phyloP scores from a whole-genome alignment of 2,888 invertebrate species.

The Lycocerus yunnanus region DNA sequence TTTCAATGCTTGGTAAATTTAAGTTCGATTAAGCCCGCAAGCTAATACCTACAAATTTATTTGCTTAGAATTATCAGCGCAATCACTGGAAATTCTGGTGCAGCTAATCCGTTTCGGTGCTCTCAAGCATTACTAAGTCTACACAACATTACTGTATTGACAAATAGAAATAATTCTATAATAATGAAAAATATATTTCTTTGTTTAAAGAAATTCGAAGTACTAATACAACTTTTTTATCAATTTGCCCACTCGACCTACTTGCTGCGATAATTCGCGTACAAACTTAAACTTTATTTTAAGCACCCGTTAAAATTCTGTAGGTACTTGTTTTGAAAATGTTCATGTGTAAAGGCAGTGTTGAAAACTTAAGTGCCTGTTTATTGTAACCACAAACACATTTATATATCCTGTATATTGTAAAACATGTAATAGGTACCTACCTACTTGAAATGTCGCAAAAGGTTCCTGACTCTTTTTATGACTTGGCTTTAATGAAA shows the following conservation, averaged over 20 bases:
- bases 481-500: not conserved
- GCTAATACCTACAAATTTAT: not conserved
- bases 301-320: not conserved
- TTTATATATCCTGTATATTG: not conserved
- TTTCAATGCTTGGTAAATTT: not conserved
- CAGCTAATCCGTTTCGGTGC: not conserved
- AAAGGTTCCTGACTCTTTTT: slow-evolving; percentile 1
- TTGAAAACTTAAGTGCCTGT: slow-evolving; percentile 6
- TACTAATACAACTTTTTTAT: not conserved
- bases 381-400: slow-evolving; percentile 1
- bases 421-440: not conserved
- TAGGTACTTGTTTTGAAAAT: not conserved
- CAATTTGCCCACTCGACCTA: not conserved
- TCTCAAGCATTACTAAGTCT: not conserved
- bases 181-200: not conserved
- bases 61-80: not conserved
- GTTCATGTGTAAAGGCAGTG: not conserved
- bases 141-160: not conserved
- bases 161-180: too few species aligned
- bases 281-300: not conserved
- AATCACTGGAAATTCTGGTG: not conserved
- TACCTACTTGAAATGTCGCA: not conserved
- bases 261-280: not conserved
- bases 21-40: not conserved
- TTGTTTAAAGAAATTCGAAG: not conserved